A percentile compares a stretch with the other conserved stretches of the same genome.
Conservation (phyloP, 2,113 vertebrate genomes). For the Leptosomus discolor region DNA sequence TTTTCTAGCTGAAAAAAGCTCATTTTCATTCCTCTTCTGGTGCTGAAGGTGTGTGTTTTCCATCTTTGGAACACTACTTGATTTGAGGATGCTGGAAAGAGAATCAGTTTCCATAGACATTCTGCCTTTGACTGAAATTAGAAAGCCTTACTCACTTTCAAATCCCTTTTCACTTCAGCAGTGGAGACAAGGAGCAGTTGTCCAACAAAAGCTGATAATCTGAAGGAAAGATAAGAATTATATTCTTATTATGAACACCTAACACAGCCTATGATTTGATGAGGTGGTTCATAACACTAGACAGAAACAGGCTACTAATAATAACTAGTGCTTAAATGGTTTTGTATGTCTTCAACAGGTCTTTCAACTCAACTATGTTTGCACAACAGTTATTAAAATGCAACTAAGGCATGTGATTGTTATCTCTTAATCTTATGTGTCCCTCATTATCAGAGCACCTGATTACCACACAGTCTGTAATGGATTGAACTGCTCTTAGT, state of each 20-base stretch:
- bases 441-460: background rate
- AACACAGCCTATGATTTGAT: background rate
- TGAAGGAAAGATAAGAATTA: background rate
- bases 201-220: background rate
- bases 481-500: background rate
- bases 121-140: background rate
- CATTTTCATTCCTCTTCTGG: background rate
- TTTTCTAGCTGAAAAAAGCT: background rate
- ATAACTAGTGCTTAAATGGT: background rate
- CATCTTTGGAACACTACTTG: background rate
- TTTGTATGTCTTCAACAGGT: background rate
- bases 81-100: background rate
- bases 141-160: background rate
- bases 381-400: background rate
- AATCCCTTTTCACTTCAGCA: background rate
- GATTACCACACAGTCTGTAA: background rate
- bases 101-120: background rate
- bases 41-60: background rate
- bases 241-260: background rate
- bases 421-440: background rate
- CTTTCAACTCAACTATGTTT: background rate
- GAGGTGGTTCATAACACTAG: background rate
- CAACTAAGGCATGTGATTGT: background rate
- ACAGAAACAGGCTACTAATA: background rate
- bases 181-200: background rate